Percentiles rank a stretch among this genome's conserved stretches.
These are phyloP conservation scores for Oreonectes daqikongensis DNA, from an alignment of 2,797 vertebrate genomes.

Conservation along the genomic window DNA sequence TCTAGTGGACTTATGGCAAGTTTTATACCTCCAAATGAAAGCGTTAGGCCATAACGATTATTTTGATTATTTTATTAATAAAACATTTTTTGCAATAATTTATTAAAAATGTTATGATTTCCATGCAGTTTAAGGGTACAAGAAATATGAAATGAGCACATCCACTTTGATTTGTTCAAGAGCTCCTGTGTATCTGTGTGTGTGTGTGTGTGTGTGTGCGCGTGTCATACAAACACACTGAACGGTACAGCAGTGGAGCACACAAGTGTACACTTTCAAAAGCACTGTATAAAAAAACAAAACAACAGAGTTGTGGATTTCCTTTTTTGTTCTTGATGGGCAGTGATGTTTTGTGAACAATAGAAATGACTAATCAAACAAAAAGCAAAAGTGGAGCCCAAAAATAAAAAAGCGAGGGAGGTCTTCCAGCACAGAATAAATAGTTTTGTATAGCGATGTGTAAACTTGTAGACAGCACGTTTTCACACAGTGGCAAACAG, in stretches of 20 bases:
- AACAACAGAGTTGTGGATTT: conserved; percentile 55
- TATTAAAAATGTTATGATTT: conserved; percentile 85
- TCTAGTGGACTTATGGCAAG: no score
- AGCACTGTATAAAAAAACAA: conserved; percentile 82
- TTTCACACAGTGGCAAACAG: conserved; percentile 76
- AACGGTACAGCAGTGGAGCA: conserved; percentile 80
- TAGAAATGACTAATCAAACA: conserved; percentile 7
- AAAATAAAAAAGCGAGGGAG: conserved; percentile 62
- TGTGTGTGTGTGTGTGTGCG: conserved; percentile 48
- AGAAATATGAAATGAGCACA: conserved; percentile 83
- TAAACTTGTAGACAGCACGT: conserved; percentile 83
- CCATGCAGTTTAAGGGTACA: conserved; percentile 88
- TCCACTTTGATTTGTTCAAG: conserved; percentile 62
- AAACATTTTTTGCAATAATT: conserved; percentile 87
- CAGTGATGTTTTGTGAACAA: conserved; percentile 45
- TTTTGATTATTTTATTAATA: conserved; percentile 85
- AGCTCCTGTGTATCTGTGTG: conserved; percentile 55
- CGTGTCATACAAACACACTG: conserved; percentile 81
- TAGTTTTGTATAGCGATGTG: conserved; percentile 76
- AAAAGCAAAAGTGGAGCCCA: conserved; percentile 72
- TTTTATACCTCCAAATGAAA: no score
- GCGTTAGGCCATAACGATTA: not conserved
- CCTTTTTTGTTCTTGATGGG: conserved; percentile 30
- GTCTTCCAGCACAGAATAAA: conserved; percentile 72
- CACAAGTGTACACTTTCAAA: conserved; percentile 81